Conservation (phyloP, 2,797 vertebrate genomes). For the Fistularia commersonii region DNA sequence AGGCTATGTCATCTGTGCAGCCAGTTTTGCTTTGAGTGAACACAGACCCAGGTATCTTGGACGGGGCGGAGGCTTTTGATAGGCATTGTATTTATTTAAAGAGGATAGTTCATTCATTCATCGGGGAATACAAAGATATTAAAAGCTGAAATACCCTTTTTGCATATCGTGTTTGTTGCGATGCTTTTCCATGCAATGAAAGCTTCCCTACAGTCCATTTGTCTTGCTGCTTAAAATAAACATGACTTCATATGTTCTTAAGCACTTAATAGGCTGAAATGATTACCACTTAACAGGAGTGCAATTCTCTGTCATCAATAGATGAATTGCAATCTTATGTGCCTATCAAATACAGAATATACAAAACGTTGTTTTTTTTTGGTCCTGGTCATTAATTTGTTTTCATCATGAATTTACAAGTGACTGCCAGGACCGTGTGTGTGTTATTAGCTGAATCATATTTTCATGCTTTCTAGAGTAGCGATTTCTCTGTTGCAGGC, state of each 20-base stretch:
- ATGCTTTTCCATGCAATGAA: neutral
- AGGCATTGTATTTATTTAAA: too few relatives aligned
- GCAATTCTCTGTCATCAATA: neutral
- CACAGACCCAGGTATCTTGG: too few relatives aligned
- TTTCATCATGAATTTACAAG: neutral
- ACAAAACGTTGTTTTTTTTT: neutral
- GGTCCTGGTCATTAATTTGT: neutral
- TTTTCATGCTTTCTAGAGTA: constrained; percentile 17
- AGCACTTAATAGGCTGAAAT: constrained; percentile 33
- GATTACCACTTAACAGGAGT: constrained; percentile 13
- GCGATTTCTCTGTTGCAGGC: constrained; percentile 28
- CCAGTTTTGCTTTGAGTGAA: too few relatives aligned
- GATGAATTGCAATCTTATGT: neutral
- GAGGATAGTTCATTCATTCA: too few relatives aligned
- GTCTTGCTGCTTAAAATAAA: constrained; percentile 25
- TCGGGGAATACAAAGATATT: too few relatives aligned
- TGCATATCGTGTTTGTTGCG: neutral
- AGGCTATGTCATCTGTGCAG: too few relatives aligned
- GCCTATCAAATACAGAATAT: neutral
- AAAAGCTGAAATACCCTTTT: neutral
- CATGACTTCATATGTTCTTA: constrained; percentile 25
- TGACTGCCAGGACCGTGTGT: neutral
- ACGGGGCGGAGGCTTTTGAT: too few relatives aligned
- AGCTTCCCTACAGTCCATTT: neutral
- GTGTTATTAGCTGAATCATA: constrained; percentile 35